Evolutionary conservation across 2,113 vertebrate genomes (phyloP).

Genomic region (Athene cunicularia): DNA sequence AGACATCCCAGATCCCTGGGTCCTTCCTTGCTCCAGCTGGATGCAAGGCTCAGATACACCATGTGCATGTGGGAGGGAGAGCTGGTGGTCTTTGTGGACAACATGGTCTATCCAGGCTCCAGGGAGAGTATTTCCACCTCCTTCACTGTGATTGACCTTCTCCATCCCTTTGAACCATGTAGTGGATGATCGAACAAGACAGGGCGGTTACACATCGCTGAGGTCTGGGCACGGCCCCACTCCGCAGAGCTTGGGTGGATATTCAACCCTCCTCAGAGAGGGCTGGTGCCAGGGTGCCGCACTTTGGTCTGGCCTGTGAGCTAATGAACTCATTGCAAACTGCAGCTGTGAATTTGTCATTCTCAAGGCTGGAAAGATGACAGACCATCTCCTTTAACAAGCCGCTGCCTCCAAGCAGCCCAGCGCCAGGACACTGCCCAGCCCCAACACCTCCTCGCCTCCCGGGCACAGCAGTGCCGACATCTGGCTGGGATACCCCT

Average conservation of each 20-base stretch:
- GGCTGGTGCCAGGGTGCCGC: neutral
- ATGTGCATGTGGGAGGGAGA: neutral
- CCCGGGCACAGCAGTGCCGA: accelerated
- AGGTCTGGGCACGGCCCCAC: neutral
- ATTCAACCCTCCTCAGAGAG: neutral
- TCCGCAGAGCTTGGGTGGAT: neutral
- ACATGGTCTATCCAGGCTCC: accelerated
- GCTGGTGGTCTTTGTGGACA: neutral
- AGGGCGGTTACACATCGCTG: neutral
- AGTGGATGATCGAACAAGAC: accelerated
- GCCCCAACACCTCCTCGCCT: neutral
- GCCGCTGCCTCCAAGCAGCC: neutral
- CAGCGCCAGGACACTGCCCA: neutral
- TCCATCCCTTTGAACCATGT: neutral
- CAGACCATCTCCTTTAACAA: neutral
- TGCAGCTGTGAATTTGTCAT: neutral
- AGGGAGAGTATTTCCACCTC: neutral
- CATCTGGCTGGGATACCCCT: neutral
- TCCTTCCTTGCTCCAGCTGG: neutral
- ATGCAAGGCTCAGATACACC: neutral
- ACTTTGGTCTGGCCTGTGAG: neutral
- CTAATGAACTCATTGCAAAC: neutral
- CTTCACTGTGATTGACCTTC: neutral
- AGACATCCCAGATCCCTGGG: neutral
- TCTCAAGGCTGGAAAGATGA: neutral